Conservation (phyloP, 2,888 invertebrate genomes). For the Aspidiotus destructor region DNA sequence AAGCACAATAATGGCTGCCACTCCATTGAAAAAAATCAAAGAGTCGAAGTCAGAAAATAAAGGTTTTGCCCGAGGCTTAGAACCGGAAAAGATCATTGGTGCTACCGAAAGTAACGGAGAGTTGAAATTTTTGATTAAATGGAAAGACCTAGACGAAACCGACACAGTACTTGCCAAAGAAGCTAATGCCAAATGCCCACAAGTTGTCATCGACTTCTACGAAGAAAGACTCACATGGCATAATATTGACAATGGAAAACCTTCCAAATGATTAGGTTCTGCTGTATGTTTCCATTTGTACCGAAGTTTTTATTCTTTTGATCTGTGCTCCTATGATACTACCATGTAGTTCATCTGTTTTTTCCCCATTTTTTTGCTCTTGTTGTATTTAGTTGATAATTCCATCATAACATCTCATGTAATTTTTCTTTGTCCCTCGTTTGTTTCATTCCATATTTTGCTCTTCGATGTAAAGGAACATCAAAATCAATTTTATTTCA, state of each 20-base stretch:
- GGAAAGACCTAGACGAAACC: slow-evolving; percentile 83
- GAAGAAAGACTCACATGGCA: slow-evolving; percentile 95
- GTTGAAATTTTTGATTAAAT: slow-evolving; percentile 88
- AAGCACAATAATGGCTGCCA: not conserved
- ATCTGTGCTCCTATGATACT: not conserved
- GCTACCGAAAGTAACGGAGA: slow-evolving; percentile 89
- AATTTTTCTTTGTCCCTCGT: no score
- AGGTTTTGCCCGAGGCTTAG: slow-evolving; percentile 17
- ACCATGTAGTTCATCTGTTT: not conserved
- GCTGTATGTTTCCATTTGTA: not conserved
- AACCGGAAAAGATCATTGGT: slow-evolving; percentile 76
- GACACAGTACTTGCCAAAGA: slow-evolving; percentile 84
- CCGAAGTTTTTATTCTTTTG: not conserved
- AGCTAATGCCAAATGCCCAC: slow-evolving; percentile 85
- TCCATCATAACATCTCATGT: no score
- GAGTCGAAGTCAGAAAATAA: slow-evolving; percentile 14
- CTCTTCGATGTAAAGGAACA: no score
- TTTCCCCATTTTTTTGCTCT: no score
- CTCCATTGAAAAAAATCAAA: slow-evolving; percentile 8
- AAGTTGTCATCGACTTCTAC: slow-evolving; percentile 90
- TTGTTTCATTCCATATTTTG: no score
- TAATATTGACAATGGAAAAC: slow-evolving; percentile 34
- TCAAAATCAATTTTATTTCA: no score
- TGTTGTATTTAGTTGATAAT: no score
- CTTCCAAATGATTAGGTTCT: not conserved